Evolutionary conservation across 2,797 vertebrate genomes (phyloP).

Genomic region (Cryptoprocta ferox): DNA sequence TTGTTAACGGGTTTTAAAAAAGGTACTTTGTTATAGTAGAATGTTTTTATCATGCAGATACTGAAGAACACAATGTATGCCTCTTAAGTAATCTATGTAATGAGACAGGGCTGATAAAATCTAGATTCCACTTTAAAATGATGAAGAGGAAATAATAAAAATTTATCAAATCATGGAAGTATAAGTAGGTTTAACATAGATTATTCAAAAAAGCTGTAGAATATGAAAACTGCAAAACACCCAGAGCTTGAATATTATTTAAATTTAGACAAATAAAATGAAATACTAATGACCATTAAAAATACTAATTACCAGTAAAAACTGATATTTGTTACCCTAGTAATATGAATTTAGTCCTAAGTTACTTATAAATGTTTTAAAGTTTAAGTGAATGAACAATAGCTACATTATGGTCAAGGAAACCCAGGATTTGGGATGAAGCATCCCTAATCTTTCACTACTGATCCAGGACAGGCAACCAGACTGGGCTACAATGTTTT

Average conservation of each 20-base stretch:
- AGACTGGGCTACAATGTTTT: neutral
- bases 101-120: constrained; percentile 6
- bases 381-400: constrained; percentile 19
- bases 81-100: neutral
- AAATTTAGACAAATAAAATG: constrained; percentile 12
- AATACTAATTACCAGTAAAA: neutral
- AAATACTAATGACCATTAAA: neutral
- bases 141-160: neutral
- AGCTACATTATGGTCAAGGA: neutral
- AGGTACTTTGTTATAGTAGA: neutral
- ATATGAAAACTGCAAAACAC: neutral
- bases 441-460: neutral
- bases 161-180: neutral
- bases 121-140: constrained; percentile 23
- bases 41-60: neutral
- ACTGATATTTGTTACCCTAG: neutral
- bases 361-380: neutral
- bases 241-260: neutral
- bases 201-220: constrained; percentile 9
- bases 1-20: neutral
- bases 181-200: neutral
- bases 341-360: neutral
- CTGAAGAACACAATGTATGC: neutral
- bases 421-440: neutral
- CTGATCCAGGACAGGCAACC: neutral